A percentile compares a stretch with the other conserved stretches of the same genome.
These are phyloP conservation scores for Lacerta viridis DNA, from an alignment of 2,797 vertebrate species.

Conservation along the genomic window DNA sequence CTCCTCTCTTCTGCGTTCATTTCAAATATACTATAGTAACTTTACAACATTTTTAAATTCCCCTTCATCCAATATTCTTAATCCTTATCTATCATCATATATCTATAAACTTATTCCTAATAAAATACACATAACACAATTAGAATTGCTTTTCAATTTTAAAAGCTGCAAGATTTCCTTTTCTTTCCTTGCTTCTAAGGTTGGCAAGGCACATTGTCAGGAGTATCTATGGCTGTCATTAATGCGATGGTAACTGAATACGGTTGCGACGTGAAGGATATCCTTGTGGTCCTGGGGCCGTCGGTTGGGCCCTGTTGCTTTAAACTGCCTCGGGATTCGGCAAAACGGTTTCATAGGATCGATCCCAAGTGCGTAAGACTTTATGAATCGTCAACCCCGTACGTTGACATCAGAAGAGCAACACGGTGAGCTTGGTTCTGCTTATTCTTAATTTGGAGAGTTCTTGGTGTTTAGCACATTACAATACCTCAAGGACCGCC, in stretches of 20 bases:
- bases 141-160: too few species aligned
- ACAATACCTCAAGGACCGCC: background rate
- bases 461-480: background rate
- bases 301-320: constrained; percentile 94
- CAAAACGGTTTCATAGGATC: constrained; percentile 83
- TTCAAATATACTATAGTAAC: too few species aligned
- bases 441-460: background rate
- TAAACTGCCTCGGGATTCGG: constrained; percentile 82
- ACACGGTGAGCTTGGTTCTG: constrained; percentile 84
- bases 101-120: too few species aligned
- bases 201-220: constrained; percentile 92
- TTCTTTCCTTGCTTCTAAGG: constrained; percentile 79
- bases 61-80: too few species aligned
- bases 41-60: too few species aligned
- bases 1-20: too few species aligned
- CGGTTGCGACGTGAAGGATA: constrained; percentile 81
- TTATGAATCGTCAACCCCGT: constrained; percentile 79
- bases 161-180: too few species aligned
- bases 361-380: constrained; percentile 87
- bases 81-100: too few species aligned
- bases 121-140: too few species aligned
- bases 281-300: constrained; percentile 89
- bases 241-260: constrained; percentile 89
- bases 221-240: constrained; percentile 90
- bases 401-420: constrained; percentile 89